Conservation (phyloP, 2,113 vertebrate species). For the Perca schrenkii region DNA sequence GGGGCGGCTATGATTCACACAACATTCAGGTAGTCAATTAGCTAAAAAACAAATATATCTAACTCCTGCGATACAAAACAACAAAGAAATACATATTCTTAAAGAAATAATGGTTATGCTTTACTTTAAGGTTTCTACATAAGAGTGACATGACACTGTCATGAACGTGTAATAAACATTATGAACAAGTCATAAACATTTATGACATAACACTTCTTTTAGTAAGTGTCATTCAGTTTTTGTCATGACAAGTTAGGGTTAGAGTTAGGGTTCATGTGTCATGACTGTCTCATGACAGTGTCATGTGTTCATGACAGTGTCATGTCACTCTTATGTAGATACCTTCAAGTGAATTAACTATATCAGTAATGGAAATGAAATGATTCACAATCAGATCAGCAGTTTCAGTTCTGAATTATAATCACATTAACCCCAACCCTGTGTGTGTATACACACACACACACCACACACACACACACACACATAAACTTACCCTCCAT, state of each 20-base stretch:
- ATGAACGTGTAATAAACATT: no score
- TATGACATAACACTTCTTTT: no score
- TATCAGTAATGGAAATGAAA: not conserved
- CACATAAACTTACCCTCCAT: conserved; percentile 11
- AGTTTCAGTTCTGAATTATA: not conserved
- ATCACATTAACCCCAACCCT: not conserved
- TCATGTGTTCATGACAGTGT: no score
- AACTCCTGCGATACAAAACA: not conserved
- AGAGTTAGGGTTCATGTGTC: no score
- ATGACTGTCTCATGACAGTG: no score
- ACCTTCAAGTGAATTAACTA: not conserved
- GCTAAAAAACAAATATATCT: not conserved
- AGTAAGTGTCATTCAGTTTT: no score
- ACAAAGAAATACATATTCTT: not conserved
- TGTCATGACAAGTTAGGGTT: no score
- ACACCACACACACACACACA: conserved; percentile 10
- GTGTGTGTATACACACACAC: not conserved
- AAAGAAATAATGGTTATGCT: not conserved
- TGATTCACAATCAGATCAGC: not conserved
- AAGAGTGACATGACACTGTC: no score
- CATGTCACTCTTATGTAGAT: no score
- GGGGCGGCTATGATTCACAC: not conserved
- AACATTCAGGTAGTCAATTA: not conserved
- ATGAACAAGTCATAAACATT: no score
- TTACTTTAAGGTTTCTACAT: no score